Evolutionary conservation across 2,888 invertebrate species (phyloP).

Genomic region (Drosophila pseudotakahashii): DNA sequence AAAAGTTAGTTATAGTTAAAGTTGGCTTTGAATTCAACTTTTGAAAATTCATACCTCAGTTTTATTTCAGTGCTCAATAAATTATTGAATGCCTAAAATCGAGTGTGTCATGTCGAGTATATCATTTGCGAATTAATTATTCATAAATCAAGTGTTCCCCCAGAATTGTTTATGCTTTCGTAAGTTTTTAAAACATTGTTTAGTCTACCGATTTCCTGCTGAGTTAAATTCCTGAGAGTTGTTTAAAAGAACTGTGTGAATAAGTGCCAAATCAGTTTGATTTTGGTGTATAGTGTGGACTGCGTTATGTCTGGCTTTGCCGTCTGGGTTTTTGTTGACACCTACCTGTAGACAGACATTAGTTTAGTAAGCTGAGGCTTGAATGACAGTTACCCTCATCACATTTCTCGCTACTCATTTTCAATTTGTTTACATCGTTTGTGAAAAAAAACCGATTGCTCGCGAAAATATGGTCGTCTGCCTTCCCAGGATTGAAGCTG

Average conservation of each 20-base stretch:
- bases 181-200: neutral
- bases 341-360: constrained; percentile 38
- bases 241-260: neutral
- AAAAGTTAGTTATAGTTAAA: too few species aligned
- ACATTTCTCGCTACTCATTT: constrained; percentile 10
- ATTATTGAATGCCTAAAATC: neutral
- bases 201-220: constrained; percentile 7
- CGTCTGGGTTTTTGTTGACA: constrained; percentile 15
- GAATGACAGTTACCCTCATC: constrained; percentile 28
- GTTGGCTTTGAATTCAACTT: too few species aligned
- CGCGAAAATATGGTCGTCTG: neutral
- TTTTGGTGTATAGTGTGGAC: constrained; percentile 15
- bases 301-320: constrained; percentile 27
- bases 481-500: neutral
- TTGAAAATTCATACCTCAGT: neutral
- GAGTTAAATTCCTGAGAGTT: neutral
- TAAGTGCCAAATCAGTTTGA: neutral
- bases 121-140: neutral
- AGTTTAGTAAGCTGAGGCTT: constrained; percentile 18
- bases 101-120: neutral
- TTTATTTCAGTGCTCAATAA: neutral
- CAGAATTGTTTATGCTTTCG: neutral
- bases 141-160: neutral
- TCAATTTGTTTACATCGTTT: constrained; percentile 20
- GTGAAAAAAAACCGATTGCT: neutral